These are phyloP conservation scores for Narcine bancroftii DNA, from an alignment of 2,113 vertebrate genomes.

Conservation along the genomic window DNA sequence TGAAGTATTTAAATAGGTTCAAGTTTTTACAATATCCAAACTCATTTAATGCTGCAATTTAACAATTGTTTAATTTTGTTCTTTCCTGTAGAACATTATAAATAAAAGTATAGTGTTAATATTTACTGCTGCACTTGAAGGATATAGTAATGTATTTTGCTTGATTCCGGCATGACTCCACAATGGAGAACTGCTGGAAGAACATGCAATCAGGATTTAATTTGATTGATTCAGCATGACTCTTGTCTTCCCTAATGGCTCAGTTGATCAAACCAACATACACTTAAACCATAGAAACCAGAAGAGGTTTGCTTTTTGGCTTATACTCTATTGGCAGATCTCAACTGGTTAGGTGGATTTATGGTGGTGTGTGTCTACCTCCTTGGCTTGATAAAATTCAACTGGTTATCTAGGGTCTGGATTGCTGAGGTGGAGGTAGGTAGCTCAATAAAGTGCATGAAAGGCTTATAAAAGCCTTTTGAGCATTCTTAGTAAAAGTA, in stretches of 20 bases:
- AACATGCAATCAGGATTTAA: constrained; percentile 6
- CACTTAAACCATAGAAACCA: background rate
- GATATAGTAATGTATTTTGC: background rate
- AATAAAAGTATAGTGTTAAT: background rate
- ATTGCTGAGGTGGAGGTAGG: background rate
- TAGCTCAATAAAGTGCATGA: background rate
- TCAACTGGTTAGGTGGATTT: background rate
- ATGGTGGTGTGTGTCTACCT: background rate
- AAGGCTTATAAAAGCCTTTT: background rate
- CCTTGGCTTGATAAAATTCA: background rate
- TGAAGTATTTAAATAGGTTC: background rate
- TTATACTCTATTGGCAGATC: background rate
- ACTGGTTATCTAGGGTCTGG: background rate
- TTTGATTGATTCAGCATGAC: background rate
- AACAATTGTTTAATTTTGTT: background rate
- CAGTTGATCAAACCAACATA: background rate
- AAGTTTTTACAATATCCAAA: background rate
- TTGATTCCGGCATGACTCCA: background rate
- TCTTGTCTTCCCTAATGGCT: background rate
- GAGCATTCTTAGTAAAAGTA: background rate
- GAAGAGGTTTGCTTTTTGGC: background rate
- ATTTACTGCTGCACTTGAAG: background rate
- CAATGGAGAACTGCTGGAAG: background rate
- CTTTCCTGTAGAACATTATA: background rate
- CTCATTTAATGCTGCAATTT: background rate